Evolutionary conservation across 37 sponge, comb jelly and placozoan species (phyloP), one percentile per base, ranked within the genome.

Genomic region (Haliclona indistincta): DNA sequence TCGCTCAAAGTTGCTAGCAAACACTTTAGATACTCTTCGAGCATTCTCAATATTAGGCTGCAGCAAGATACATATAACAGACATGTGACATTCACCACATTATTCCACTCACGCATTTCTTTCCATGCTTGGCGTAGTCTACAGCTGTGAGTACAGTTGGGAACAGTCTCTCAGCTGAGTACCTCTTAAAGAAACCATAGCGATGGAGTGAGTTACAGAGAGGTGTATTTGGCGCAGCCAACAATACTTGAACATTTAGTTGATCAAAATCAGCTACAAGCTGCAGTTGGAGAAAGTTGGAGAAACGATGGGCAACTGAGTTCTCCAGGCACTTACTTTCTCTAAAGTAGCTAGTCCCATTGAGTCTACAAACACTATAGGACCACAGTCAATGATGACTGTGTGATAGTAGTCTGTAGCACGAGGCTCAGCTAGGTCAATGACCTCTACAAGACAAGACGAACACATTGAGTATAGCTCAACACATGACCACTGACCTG

Each of bases 331-430:
- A 30, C 25, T 61, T 20, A 20, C 63, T 61, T 84, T 75, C 28
- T 71, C 68, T 47, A 92, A 25, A 38, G 75, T 64, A 19, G 68
- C 56, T 15, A 70, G 61, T 11, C 93, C 89, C 52, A 73, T 67
- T 8, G 89, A 77, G 60, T 92, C 93, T 11, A 71, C 65, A 80
- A 87, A 92, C 25, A 41, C 68, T 2, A 92, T 80, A 0, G 88
- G 80, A 38, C 81, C 70, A 75, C 93, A 92, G 74, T 92, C 93
- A 3, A 92, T 76, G 64, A 92, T 54, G 47, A 92, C 70, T 15
- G 93, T 92, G 73, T 92, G 93, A 41, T 81, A 83, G 19, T 63
- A 23, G 35, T 19, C 58, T 33, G 25, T 67, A n/a, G 73, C 51
- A 10, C 51, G 51, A 15, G 51, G 51, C 15, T 47, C 13, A 15